Evolutionary conservation across 2,888 invertebrate species (phyloP), one percentile per base, ranked within the genome.

Genomic region (Fragum whitleyi): DNA sequence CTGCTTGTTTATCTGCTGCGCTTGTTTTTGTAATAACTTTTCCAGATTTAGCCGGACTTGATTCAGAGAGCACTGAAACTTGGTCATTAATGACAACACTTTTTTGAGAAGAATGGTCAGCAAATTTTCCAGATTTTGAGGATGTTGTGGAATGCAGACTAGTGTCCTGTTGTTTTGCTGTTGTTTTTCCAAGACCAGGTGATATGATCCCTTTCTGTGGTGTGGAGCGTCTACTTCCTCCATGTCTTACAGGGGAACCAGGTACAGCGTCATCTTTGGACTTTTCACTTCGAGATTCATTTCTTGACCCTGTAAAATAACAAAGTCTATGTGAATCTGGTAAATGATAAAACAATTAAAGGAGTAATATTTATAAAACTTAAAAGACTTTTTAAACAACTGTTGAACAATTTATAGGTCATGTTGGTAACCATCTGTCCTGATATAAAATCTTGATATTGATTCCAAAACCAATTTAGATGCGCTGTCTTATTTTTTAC

Each of bases 1-100:
- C 83, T 57, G 85, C 84, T 61, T 91, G 65, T 42, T 65, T 65
- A 6, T 65, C 65, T 2, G 23, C 39, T 19, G 65, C 42, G n/a
- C 36, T 23, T 11, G 23, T 23, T 36, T 65, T 65, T 21, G 42
- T 9, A 42, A 42, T 65, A 23, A n/a, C 42, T 26, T 42, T 65
- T 6, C 65, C 36, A 21, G 39, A 42, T 42, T 42, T 65, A 2
- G 16, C 36, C 23, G 39, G 39, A 65, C 65, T 65, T n/a, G 42
- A 21, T 19, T 23, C 65, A 11, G 65, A 32, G 9, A 42, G n/a
- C 21, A 65, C 65, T 6, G 65, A 65, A 36, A 65, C 65, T 42
- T 65, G 42, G n/a, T 65, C 65, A 28, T 57, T 71, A 11, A 55
- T 55, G 11, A 39, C 14, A 14, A 42, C 72, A 28, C 59, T 61